Base-by-base conservation (phyloP, 2,888 invertebrate species). In the Acleris laterana region DNA sequence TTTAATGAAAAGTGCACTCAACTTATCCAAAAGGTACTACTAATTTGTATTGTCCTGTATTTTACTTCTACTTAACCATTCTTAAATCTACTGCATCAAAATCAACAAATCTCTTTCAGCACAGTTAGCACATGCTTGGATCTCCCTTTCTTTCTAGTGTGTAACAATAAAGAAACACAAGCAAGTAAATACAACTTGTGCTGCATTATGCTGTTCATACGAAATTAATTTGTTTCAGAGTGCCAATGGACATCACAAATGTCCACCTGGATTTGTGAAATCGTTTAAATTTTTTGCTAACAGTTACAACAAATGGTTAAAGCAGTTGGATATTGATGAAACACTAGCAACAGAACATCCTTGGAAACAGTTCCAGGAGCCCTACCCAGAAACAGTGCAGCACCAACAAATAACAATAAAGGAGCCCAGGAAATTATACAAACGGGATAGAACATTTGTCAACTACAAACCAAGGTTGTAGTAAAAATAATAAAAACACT, bases 321-420 rank as follows among this genome's bases (percentile, higher is more conserved):
- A 83, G 63, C 80, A 88, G 11, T 78, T 93, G 9, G 81, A 93
- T 74, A 75, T 90, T 55, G 88, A 93, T 67, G 85, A 92, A 60
- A 82, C 79, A 4, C 72, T 89, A 52, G 80, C 83, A 73, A 70
- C 76, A 53, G 90, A 93, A 69, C 94, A 95, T 76, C 96, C 96
- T 4, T 96, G 96, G 94, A 85, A 94, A 53, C 95, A 96, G 71
- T 96, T 93, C 73, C 90, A 90, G 74, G 82, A 85, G 69, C 73
- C 78, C 25, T 85, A 88, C 65, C 90, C 91, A 52, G 83, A 88
- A 60, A 83, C 90, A 59, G 59, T 93, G 7, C 93, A 93, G 71
- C 81, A 81, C 62, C 77, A 82, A 59, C 77, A 75, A 44, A 70
- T 88, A 11, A 58, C 78, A 56, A 88, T 93, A 25, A 73, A 78